Percentiles rank a stretch among this genome's conserved stretches.
These are phyloP conservation scores for Chaenocephalus aceratus DNA, from an alignment of 2,113 vertebrate genomes.

Conservation along the genomic window DNA sequence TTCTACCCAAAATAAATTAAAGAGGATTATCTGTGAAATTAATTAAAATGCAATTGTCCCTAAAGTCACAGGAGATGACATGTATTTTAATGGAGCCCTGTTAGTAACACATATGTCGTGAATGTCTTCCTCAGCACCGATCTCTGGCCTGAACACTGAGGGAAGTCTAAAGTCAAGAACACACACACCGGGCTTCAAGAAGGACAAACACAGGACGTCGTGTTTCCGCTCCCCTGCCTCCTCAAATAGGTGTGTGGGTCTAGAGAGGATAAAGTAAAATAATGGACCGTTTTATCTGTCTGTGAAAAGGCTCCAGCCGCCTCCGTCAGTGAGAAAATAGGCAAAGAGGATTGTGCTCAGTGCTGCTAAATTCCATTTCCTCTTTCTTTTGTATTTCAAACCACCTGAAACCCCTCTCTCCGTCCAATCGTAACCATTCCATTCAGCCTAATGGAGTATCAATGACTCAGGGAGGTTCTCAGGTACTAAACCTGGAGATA, in stretches of 20 bases:
- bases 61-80: background rate
- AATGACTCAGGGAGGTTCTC: constrained; percentile 40
- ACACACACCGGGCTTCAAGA: too few species aligned
- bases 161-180: background rate
- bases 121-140: background rate
- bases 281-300: constrained; percentile 37
- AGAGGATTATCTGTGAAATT: constrained; percentile 9
- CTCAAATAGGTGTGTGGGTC: constrained; percentile 32
- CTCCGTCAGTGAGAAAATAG: background rate
- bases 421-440: constrained; percentile 17
- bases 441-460: constrained; percentile 45
- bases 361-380: constrained; percentile 40
- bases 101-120: background rate
- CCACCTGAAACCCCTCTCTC: background rate
- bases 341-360: constrained; percentile 35
- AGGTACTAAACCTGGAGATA: constrained; percentile 42
- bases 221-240: background rate
- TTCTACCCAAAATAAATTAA: background rate
- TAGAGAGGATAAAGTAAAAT: constrained; percentile 52
- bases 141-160: background rate
- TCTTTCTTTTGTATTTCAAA: constrained; percentile 9
- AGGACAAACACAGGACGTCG: background rate
- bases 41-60: constrained; percentile 14
- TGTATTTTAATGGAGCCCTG: background rate
- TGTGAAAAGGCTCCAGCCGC: constrained; percentile 30